Evolutionary conservation across 1,140 invertebrate genomes (phyloP).

Genomic region (Anastrepha obliqua): DNA sequence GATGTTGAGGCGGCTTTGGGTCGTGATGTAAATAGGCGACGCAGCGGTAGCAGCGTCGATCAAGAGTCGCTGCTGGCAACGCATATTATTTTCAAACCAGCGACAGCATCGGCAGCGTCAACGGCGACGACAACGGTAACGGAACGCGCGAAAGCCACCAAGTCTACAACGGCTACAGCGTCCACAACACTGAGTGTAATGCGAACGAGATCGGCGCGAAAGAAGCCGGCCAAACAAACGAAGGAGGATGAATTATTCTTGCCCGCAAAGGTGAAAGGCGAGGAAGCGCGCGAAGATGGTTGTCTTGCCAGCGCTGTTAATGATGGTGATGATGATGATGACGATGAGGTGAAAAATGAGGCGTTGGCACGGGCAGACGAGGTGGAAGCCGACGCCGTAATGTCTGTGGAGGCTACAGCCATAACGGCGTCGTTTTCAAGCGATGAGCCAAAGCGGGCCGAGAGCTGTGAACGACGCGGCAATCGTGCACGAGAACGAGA

Average conservation of each 20-base stretch:
- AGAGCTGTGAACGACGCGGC: neutral
- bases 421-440: constrained; percentile 28
- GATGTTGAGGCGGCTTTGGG: constrained; percentile 56
- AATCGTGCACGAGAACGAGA: constrained; percentile 12
- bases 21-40: constrained; percentile 27
- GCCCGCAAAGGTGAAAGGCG: neutral
- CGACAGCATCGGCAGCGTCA: neutral
- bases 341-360: constrained; percentile 49
- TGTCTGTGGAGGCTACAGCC: constrained; percentile 32
- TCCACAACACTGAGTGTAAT: neutral
- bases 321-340: constrained; percentile 31
- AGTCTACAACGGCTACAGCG: neutral
- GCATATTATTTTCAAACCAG: constrained; percentile 49
- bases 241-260: constrained; percentile 21
- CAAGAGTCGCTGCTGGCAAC: constrained; percentile 51
- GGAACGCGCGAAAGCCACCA: neutral
- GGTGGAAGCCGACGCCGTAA: neutral
- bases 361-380: constrained; percentile 15
- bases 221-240: constrained; percentile 12
- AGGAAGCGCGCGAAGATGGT: neutral
- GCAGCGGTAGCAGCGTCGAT: constrained; percentile 27
- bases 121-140: neutral
- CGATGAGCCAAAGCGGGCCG: neutral
- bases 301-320: constrained; percentile 32
- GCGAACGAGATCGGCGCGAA: constrained; percentile 9